Percentiles rank a stretch among this genome's conserved stretches.
Evolutionary conservation across 2,888 invertebrate genomes (phyloP).

Genomic region (Frankliniella intonsa): DNA sequence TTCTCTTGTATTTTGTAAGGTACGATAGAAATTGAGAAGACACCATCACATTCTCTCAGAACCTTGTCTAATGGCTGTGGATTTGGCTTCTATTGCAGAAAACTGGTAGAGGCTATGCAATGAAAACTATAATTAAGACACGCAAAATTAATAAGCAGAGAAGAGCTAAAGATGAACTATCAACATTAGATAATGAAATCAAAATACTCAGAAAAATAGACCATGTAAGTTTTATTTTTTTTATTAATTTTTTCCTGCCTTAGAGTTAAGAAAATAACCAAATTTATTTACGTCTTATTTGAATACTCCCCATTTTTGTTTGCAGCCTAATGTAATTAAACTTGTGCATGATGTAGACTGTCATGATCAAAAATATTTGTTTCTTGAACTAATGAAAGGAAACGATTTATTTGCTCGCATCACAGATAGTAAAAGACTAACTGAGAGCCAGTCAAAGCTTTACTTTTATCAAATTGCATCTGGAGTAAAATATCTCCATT

Average conservation of each 20-base stretch:
- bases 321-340: conserved; percentile 15
- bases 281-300: neutral
- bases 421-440: neutral
- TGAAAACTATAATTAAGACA: neutral
- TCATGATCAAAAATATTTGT: neutral
- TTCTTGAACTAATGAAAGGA: neutral
- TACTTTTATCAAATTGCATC: conserved; percentile 9
- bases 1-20: neutral
- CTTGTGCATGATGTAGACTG: neutral
- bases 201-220: neutral
- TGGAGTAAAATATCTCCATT: neutral
- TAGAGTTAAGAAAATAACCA: neutral
- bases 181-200: neutral
- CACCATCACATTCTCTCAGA: neutral
- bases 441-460: neutral
- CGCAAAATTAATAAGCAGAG: neutral
- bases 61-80: neutral
- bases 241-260: neutral
- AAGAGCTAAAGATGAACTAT: neutral
- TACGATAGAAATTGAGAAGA: neutral
- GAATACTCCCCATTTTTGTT: neutral
- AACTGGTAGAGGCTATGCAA: neutral
- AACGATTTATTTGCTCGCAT: neutral
- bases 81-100: neutral
- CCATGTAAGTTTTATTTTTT: neutral